These are phyloP conservation scores for Pyrgilauda ruficollis DNA, from an alignment of 2,113 vertebrate genomes.

Conservation along the genomic window DNA sequence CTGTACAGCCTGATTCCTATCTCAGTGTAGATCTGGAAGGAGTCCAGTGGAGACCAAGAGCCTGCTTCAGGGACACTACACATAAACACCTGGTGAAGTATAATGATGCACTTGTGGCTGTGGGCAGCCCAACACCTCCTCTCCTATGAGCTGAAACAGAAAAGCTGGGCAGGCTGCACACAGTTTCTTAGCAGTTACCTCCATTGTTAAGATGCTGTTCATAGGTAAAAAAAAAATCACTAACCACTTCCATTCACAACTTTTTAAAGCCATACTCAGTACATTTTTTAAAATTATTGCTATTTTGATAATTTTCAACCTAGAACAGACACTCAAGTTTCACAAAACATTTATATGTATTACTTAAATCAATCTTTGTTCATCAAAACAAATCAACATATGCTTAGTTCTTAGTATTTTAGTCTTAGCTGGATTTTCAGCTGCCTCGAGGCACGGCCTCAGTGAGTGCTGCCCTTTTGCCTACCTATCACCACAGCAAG, in stretches of 20 bases:
- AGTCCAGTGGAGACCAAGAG: background rate
- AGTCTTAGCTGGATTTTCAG: background rate
- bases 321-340: background rate
- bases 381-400: background rate
- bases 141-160: background rate
- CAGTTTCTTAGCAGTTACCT: background rate
- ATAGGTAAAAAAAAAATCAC: background rate
- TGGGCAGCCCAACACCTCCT: background rate
- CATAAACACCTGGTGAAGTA: background rate
- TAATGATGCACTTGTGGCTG: background rate
- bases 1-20: background rate
- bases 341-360: background rate
- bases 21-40: background rate
- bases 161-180: background rate
- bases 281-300: background rate
- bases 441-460: background rate
- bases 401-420: background rate
- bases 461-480: background rate
- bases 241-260: background rate
- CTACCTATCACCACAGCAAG: background rate
- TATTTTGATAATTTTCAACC: background rate
- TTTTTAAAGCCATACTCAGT: background rate
- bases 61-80: background rate
- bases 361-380: background rate
- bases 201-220: background rate